These are phyloP conservation scores for Acanthopagrus latus DNA, from an alignment of 2,797 vertebrate species.

Conservation along the genomic window DNA sequence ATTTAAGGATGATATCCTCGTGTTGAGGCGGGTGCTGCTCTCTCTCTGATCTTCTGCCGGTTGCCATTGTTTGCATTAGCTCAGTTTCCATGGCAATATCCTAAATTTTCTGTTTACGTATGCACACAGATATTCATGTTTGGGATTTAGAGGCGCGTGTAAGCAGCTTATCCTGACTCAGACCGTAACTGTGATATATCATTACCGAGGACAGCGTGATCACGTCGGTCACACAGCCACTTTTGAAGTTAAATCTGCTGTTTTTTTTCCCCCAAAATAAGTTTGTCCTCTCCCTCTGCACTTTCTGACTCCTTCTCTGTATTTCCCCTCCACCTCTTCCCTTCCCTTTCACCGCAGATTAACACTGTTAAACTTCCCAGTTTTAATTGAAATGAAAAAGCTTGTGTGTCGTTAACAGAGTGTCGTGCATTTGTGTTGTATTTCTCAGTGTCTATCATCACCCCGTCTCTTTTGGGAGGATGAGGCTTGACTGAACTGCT, in stretches of 20 bases:
- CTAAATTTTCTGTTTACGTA: conserved; percentile 59
- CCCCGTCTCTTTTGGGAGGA: conserved; percentile 37
- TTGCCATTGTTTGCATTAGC: conserved; percentile 44
- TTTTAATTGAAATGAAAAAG: conserved; percentile 49
- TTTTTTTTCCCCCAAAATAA: neutral
- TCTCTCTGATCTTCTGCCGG: conserved; percentile 23
- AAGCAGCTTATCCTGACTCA: conserved; percentile 72
- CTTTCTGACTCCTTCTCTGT: neutral
- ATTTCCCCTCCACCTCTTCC: neutral
- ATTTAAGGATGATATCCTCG: neutral
- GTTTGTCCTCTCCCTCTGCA: neutral
- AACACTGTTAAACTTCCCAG: conserved; percentile 19
- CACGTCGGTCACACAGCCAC: conserved; percentile 37
- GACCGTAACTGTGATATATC: conserved; percentile 54
- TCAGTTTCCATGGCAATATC: conserved; percentile 69
- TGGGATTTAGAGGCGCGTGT: conserved; percentile 65
- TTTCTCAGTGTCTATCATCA: conserved; percentile 26
- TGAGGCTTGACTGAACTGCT: conserved; percentile 51
- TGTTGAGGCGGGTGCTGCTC: neutral
- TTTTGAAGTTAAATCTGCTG: conserved; percentile 20
- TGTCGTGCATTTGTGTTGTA: neutral
- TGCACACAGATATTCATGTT: conserved; percentile 60
- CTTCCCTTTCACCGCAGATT: neutral
- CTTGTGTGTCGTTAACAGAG: conserved; percentile 7
- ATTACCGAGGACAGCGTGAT: conserved; percentile 49